Evolutionary conservation across 2,797 vertebrate species (phyloP).

Genomic region (Philypnodon macrostomus): DNA sequence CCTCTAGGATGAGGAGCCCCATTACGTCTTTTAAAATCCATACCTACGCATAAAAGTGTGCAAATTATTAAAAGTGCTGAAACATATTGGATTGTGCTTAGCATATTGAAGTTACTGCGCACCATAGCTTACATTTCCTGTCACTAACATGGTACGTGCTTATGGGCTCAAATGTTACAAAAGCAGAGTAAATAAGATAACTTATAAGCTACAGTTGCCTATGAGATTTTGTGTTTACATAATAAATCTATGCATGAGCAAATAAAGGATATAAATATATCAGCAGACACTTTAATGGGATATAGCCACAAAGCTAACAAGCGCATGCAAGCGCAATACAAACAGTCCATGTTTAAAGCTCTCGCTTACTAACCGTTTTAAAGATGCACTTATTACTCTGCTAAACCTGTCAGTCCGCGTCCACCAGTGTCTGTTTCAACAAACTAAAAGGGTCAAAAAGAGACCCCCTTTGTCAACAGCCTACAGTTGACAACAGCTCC

Average conservation of each 20-base stretch:
- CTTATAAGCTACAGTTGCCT: too few species aligned
- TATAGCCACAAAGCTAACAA: constrained; percentile 37
- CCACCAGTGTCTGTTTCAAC: neutral
- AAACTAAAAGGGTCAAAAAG: constrained; percentile 1
- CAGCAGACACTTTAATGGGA: neutral
- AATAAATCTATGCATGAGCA: neutral
- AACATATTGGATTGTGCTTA: too few species aligned
- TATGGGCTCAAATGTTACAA: neutral
- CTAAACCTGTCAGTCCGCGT: neutral
- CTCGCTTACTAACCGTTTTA: neutral
- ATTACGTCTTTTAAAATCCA: constrained; percentile 81
- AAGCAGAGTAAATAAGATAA: too few species aligned
- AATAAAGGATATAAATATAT: neutral
- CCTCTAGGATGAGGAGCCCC: constrained; percentile 46
- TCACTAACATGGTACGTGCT: neutral
- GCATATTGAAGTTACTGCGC: too few species aligned
- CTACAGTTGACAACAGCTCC: constrained; percentile 54
- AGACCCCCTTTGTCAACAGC: neutral
- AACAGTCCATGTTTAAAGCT: too few species aligned
- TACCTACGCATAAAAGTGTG: constrained; percentile 42
- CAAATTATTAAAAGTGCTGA: neutral
- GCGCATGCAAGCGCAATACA: constrained; percentile 21
- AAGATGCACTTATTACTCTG: neutral
- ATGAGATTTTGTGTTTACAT: neutral
- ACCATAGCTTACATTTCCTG: neutral